Percentiles rank a stretch among this genome's conserved stretches.
Conservation (phyloP, 2,113 vertebrate genomes). For the Nerophis lumbriciformis region DNA sequence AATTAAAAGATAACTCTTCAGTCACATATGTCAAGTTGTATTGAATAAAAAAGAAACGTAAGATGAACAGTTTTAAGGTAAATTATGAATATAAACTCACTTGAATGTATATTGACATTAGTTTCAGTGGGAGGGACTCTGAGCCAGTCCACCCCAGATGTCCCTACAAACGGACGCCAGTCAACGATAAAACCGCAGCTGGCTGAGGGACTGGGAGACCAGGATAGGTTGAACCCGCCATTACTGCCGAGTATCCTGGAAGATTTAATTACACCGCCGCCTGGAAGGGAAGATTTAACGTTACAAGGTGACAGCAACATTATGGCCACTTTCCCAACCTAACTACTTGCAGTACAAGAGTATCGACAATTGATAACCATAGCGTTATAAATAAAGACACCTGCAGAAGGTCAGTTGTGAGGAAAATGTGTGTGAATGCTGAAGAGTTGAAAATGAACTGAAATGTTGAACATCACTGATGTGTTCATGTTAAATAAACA, state of each 20-base stretch:
- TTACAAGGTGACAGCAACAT: background rate
- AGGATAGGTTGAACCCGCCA: conserved; percentile 50
- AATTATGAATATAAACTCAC: conserved; percentile 20
- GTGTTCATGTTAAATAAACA: no score
- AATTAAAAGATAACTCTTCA: no score
- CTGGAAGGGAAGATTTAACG: background rate
- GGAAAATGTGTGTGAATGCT: no score
- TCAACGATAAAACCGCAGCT: conserved; percentile 68
- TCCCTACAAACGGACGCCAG: conserved; percentile 43
- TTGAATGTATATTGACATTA: conserved; percentile 24
- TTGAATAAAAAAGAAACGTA: no score
- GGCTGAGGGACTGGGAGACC: conserved; percentile 31
- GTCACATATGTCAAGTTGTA: no score
- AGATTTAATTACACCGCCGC: background rate
- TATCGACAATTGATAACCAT: background rate
- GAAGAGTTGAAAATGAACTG: no score
- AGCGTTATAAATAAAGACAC: no score
- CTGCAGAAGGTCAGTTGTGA: no score
- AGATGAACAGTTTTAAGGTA: no score
- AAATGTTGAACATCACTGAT: no score
- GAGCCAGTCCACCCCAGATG: conserved; percentile 42
- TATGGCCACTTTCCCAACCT: background rate
- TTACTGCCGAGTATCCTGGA: conserved; percentile 11
- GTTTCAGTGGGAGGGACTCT: conserved; percentile 41
- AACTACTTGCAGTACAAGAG: no score